Percentiles rank a stretch among this genome's conserved stretches.
phyloP scores from a whole-genome alignment of 1,140 invertebrate genomes.

The Tetramorium alpestre region DNA sequence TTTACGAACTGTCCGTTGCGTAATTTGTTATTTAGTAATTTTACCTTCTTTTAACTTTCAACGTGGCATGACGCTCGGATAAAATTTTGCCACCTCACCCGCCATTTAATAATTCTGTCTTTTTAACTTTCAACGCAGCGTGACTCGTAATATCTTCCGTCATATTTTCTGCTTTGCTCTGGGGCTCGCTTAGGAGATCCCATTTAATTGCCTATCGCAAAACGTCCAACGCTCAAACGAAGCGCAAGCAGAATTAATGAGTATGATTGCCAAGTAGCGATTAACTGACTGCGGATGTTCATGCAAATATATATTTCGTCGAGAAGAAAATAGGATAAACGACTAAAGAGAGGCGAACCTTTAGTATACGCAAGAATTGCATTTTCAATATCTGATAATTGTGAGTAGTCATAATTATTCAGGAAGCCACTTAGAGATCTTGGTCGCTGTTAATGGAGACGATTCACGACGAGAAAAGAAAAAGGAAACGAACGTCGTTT shows the following conservation, averaged over 20 bases:
- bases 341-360: not conserved
- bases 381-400: constrained; percentile 11
- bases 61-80: not conserved
- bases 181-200: not conserved
- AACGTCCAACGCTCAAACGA: not conserved
- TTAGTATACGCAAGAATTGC: not conserved
- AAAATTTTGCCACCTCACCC: constrained; percentile 12
- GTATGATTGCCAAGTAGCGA: not conserved
- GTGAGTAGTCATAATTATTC: constrained; percentile 30
- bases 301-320: not conserved
- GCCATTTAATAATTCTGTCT: not conserved
- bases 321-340: not conserved
- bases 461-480: constrained; percentile 58
- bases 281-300: not conserved
- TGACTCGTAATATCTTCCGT: constrained; percentile 2
- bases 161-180: not conserved
- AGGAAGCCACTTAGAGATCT: not conserved
- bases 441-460: not conserved
- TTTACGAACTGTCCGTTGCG: not conserved
- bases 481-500: constrained; percentile 65
- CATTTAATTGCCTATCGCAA: not conserved
- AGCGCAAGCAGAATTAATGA: not conserved
- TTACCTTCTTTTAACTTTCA: constrained; percentile 25
- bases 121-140: constrained; percentile 21
- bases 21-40: constrained; percentile 17